These are phyloP conservation scores for Pseudoatta argentina DNA, from an alignment of 1,140 invertebrate genomes.

Conservation along the genomic window DNA sequence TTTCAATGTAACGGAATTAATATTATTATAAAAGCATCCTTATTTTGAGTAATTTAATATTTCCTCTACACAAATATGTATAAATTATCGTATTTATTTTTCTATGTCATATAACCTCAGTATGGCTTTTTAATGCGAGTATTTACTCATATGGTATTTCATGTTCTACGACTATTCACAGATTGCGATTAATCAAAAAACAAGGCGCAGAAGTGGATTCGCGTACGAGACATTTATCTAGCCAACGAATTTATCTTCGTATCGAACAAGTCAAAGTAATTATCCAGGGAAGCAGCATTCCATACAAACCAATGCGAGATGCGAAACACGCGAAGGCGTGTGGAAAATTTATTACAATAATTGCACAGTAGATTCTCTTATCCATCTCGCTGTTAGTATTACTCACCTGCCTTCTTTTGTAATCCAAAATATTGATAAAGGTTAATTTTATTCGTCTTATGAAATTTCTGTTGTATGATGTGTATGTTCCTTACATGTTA, in stretches of 20 bases:
- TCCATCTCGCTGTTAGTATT: neutral
- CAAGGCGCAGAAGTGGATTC: neutral
- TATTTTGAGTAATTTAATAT: neutral
- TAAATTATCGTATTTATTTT: neutral
- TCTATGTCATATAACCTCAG: neutral
- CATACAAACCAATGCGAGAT: constrained; percentile 5
- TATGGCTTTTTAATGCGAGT: neutral
- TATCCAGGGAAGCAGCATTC: constrained; percentile 17
- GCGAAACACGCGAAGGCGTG: neutral
- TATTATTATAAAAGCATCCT: no score
- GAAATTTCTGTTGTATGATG: no score
- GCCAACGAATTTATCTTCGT: constrained; percentile 5
- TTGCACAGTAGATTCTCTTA: neutral
- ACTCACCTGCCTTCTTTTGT: neutral
- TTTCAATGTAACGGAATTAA: no score
- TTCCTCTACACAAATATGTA: neutral
- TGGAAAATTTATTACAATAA: constrained; percentile 35
- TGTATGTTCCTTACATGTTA: no score
- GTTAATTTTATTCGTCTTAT: neutral
- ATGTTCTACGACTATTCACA: neutral
- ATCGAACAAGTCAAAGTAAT: constrained; percentile 40
- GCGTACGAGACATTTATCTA: constrained; percentile 18
- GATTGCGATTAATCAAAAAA: constrained; percentile 25
- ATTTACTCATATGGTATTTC: constrained; percentile 1
- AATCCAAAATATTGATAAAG: neutral